Evolutionary conservation across 1,140 invertebrate genomes (phyloP).

Genomic region (Eupristina koningsbergeri): DNA sequence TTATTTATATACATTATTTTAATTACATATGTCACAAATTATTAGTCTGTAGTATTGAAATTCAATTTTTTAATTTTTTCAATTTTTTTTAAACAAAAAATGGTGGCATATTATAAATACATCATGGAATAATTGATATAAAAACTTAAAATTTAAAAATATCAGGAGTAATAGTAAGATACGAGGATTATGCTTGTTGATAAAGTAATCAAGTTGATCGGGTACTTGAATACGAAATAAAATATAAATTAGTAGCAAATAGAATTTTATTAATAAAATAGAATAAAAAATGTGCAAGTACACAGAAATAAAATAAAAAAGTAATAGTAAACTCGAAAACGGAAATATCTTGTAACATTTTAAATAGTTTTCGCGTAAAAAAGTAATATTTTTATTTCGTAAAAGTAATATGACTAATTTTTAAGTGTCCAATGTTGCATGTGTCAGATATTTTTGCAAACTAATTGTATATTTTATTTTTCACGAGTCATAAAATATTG

Average conservation of each 20-base stretch:
- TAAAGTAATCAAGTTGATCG: too few relatives aligned
- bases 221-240: background rate
- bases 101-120: too few relatives aligned
- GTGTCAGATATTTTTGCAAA: background rate
- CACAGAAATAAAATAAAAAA: background rate
- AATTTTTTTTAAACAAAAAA: too few relatives aligned
- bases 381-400: background rate
- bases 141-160: too few relatives aligned
- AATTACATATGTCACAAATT: too few relatives aligned
- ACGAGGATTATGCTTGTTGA: too few relatives aligned
- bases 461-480: background rate
- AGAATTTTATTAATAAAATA: background rate
- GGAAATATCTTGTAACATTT: background rate
- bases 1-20: too few relatives aligned
- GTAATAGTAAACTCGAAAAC: background rate
- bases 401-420: background rate
- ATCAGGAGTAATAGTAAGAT: too few relatives aligned
- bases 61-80: too few relatives aligned
- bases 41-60: too few relatives aligned
- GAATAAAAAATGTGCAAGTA: background rate
- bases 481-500: background rate
- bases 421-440: background rate
- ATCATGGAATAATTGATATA: too few relatives aligned
- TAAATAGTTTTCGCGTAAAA: background rate
- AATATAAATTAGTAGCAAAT: background rate